Base-by-base conservation (phyloP, 2,113 vertebrate species). In the Leucopsar rothschildi region DNA sequence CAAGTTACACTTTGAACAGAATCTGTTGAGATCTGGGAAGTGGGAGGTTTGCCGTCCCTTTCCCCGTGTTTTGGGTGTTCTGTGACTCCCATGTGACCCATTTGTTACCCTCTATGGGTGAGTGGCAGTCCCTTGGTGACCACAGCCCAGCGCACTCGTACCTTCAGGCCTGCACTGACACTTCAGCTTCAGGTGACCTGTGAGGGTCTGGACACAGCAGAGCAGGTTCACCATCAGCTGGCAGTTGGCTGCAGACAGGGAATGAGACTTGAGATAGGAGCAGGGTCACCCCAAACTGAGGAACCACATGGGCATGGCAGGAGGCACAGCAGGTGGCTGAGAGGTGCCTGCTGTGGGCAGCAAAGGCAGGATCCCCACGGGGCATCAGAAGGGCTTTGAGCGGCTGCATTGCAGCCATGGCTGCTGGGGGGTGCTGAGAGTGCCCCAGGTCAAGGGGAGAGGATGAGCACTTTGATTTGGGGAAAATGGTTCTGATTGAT, bases 141-240 rank as follows among this genome's bases (percentile, higher is more conserved):
- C 1, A 1, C 47, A 61, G 57, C 71, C 80, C 27, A 4, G 19
- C 40, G 42, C 33, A 6, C 57, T 53, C 1, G 0, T 79, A 95
- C 97, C 93, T 53, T 95, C 95, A 37, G 81, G 72, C 65, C 66
- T 70, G 44, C 93, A 87, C 47, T 88, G 86, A 5, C 73, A 75
- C 42, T 78, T 96, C 60, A 33, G n/a, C 90, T 83, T 97, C 77
- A 97, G 82, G 71, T 97, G 82, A 10, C 47, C 44, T 0, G 20
- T 70, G 80, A 98, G 91, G 64, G 76, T 90, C 39, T 81, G 70
- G 31, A 96, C 5, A 1, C 29, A 57, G 90, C 97, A 97, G 75
- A 92, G 77, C 33, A 90, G 47, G 59, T 97, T 98, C 79, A 96
- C 86, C 39, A 92, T 71, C 84, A 59, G 75, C 37, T 63, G 53